Base-by-base conservation (phyloP, 2,888 invertebrate genomes). In the Hydroisotoma schaefferi region DNA sequence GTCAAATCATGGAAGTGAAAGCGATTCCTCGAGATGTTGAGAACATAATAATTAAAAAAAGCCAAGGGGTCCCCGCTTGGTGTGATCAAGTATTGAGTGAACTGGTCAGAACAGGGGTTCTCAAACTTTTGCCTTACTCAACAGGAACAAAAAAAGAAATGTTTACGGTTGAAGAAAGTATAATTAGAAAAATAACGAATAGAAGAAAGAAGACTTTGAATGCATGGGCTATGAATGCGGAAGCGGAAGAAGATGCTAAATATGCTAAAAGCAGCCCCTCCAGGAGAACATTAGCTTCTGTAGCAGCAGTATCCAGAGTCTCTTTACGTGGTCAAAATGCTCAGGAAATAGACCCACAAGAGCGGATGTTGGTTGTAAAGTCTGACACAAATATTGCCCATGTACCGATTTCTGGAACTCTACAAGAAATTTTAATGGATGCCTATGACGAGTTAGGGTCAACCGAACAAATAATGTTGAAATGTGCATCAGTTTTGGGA, bases 1-100 rank as follows among this genome's bases (percentile, higher is more conserved):
- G 86, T 72, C 85, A 85, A 73, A 76, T 85, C 51, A 76, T 86
- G 26, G 80, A 83, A 48, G 84, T 84, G 1, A 77, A 79, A 58
- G 85, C 82, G 0, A 82, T 86, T 62, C 83, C 85, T 1, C 77
- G 82, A 0, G 85, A 85, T 73, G 76, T 86, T 25, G 85, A 85
- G 75, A 85, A 82, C 33, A 23, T 68, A 28, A 49, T 68, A 2
- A 28, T 44, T 25, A 49, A 22, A n/a, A 68, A 65, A 52, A 65
- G 65, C 27, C 59, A 61, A 10, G 68, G 68, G 2, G 59, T 65
- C 10, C 67, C 70, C 8, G 65, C 67, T 1, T 70, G 70, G 70
- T 60, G 68, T 43, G 65, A 65, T 22, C 68, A 72, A 55, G 68
- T 70, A 27, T 56, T 70, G 2, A 63, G 63, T 55, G 69, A 72